phyloP scores from a whole-genome alignment of 2,888 invertebrate species.

The Teinopalpus imperialis region DNA sequence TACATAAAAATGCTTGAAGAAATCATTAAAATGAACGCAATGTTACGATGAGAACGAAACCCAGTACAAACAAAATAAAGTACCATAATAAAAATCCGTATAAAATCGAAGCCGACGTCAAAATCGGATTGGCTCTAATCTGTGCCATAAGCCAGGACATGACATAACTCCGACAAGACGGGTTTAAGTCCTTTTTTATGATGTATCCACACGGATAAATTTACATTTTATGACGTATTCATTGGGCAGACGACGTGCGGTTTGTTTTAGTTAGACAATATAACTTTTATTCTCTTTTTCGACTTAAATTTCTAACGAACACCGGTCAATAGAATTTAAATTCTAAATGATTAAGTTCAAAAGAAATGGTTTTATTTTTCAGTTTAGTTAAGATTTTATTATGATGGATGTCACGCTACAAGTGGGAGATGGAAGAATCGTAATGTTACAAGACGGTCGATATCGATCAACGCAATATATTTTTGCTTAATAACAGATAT shows the following conservation, averaged over 20 bases:
- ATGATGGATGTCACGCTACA: too few species aligned
- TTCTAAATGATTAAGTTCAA: neutral
- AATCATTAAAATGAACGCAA: constrained; percentile 2
- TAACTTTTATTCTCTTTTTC: constrained; percentile 1
- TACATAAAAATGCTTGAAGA: neutral
- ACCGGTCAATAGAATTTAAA: constrained; percentile 1
- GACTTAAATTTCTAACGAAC: neutral
- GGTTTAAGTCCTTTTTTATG: constrained; percentile 22
- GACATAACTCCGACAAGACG: constrained; percentile 26
- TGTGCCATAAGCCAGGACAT: constrained; percentile 25
- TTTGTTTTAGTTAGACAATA: constrained; percentile 22
- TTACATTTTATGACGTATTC: constrained; percentile 34
- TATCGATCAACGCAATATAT: too few species aligned
- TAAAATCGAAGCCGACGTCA: constrained; percentile 30
- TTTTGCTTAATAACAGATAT: too few species aligned
- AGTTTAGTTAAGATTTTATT: too few species aligned
- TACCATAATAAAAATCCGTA: constrained; percentile 11
- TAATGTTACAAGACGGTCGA: too few species aligned
- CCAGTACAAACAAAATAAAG: constrained; percentile 19
- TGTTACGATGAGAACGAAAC: neutral
- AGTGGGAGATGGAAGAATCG: too few species aligned
- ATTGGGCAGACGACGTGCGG: constrained; percentile 31
- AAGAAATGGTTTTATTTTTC: too few species aligned
- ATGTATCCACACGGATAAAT: constrained; percentile 28
- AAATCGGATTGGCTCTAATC: constrained; percentile 32